Evolutionary conservation across 2,797 vertebrate genomes (phyloP).

Genomic region (Pelochelys cantorii): DNA sequence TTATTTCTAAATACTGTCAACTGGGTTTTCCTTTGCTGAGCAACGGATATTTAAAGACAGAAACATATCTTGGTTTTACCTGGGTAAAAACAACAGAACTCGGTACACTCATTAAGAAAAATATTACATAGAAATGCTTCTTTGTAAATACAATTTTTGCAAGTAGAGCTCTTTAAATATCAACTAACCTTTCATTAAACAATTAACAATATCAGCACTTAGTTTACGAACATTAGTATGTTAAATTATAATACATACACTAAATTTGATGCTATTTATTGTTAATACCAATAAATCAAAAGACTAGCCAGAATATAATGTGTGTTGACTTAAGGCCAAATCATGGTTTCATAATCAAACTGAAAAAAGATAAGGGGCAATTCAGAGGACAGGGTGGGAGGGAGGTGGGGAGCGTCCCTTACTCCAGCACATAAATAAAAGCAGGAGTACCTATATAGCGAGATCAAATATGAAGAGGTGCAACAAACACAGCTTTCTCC

Average conservation of each 20-base stretch:
- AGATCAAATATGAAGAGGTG: not conserved
- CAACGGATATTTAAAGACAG: not conserved
- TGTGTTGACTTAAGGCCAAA: not conserved
- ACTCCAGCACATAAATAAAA: not conserved
- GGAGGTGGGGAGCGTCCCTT: not conserved
- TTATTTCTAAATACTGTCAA: constrained; percentile 70
- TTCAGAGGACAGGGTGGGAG: not conserved
- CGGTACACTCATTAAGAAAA: not conserved
- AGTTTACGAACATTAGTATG: not conserved
- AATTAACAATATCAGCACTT: not conserved
- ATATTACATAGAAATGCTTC: not conserved
- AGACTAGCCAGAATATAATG: not conserved
- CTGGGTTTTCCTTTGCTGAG: constrained; percentile 52
- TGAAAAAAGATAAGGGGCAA: not conserved
- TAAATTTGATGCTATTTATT: not conserved
- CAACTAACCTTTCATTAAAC: not conserved
- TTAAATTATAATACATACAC: no score
- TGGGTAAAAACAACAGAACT: constrained; percentile 4
- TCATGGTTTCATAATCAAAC: not conserved
- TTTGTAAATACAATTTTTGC: not conserved
- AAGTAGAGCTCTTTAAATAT: not conserved
- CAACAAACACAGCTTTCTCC: not conserved
- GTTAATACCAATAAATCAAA: not conserved
- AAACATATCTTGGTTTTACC: constrained; percentile 8
- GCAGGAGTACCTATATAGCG: not conserved